These are phyloP conservation scores for Phrynosoma platyrhinos DNA, from an alignment of 2,113 vertebrate genomes.

Conservation along the genomic window DNA sequence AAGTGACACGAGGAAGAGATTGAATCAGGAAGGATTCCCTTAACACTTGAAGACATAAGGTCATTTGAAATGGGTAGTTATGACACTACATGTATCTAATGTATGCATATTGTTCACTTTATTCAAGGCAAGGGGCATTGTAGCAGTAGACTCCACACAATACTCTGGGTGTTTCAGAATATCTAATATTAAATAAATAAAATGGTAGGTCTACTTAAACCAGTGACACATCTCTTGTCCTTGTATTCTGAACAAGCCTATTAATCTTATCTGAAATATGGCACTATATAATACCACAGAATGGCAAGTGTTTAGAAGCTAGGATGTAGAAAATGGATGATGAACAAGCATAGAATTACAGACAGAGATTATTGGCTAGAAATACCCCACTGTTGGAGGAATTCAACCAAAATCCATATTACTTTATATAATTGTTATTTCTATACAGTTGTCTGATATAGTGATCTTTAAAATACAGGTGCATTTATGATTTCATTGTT, in stretches of 20 bases:
- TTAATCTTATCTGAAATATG: neutral
- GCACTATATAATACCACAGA: neutral
- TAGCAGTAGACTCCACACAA: too few species aligned
- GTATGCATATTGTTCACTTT: too few species aligned
- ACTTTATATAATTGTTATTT: neutral
- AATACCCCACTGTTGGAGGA: neutral
- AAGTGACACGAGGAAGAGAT: too few species aligned
- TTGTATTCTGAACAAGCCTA: neutral
- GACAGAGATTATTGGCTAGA: neutral
- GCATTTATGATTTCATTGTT: neutral
- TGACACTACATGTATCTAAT: too few species aligned
- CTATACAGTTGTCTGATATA: neutral
- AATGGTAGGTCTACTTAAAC: neutral
- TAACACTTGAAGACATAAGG: too few species aligned
- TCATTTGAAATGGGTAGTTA: too few species aligned
- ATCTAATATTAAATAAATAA: neutral
- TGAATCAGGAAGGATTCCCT: too few species aligned
- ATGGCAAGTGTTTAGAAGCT: too few species aligned
- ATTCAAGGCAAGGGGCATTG: too few species aligned
- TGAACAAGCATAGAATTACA: neutral
- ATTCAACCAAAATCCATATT: neutral
- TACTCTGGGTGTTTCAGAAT: neutral
- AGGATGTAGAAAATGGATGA: neutral
- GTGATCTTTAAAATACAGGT: neutral
- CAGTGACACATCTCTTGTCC: too few species aligned